Evolutionary conservation across 2,797 vertebrate species (phyloP), one percentile per base, ranked within the genome.

Genomic region (Delichon dasypus): DNA sequence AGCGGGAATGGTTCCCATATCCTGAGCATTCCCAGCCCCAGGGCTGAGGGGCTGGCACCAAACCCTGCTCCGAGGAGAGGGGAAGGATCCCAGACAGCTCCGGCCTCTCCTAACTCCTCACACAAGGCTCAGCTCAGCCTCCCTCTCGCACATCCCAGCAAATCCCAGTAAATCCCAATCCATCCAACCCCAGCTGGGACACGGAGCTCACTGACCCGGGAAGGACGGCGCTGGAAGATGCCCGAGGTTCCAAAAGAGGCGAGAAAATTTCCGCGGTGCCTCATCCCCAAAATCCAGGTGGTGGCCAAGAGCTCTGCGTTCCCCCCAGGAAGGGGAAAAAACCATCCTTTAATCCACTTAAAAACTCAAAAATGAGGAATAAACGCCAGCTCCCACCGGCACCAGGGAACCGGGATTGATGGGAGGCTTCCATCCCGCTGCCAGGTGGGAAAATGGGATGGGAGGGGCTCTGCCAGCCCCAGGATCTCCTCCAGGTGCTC

Each of bases 391-490:
- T 34, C 32, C 30, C 13, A 0, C 11, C 26, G 19, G 16, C 34
- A 13, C 0, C 19, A 3, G 0, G 2, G 11, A 40, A 9, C 1
- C 1, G 1, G 32, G 4, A 2, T 29, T 42, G 20, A 0, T 9
- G 45, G 25, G 51, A 6, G 15, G 4, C 14, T 42, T 16, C 6
- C 11, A 26, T 0, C 15, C 36, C 32, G 3, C 18, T 23, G 32
- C 54, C 88, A 68, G 58, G 20, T 66, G 64, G 6, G 20, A 10
- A 9, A 18, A 25, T 5, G 38, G 48, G 36, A 20, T 23, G 34
- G 47, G 77, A 14, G 30, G 30, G 20, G 42, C 16, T 51, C 5
- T 21, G 8, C 32, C 71, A 13, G 1, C 20, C 15, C 13, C 0
- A 1, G 21, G 7, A 90, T 34, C 7, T 0, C n/a, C 44, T 13